A percentile compares a stretch with the other conserved stretches of the same genome.
Conservation (phyloP, 2,888 invertebrate species). For the Noctua comes region DNA sequence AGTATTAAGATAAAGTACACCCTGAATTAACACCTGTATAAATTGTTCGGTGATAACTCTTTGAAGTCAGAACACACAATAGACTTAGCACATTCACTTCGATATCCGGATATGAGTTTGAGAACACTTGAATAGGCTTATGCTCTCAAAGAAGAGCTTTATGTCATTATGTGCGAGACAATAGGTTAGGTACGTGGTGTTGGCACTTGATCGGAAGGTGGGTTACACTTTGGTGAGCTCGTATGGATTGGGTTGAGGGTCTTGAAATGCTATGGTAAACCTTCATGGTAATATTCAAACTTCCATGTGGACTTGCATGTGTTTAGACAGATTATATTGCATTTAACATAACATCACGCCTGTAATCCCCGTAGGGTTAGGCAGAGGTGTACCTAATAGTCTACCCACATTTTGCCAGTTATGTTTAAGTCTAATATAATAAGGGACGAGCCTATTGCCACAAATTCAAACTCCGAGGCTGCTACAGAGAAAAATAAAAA, state of each 20-base stretch:
- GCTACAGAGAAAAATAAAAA: neutral
- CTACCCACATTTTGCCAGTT: no score
- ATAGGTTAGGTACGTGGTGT: conserved; percentile 17
- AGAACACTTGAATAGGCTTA: conserved; percentile 55
- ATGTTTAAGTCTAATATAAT: no score
- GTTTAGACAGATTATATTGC: neutral
- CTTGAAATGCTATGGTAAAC: conserved; percentile 2
- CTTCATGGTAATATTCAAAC: neutral
- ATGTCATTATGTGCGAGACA: conserved; percentile 41
- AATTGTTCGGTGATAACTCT: conserved; percentile 8
- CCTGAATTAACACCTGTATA: neutral
- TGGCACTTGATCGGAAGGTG: conserved; percentile 25
- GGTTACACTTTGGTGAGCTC: neutral
- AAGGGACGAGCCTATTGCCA: neutral
- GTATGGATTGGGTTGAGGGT: neutral
- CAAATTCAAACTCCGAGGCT: neutral
- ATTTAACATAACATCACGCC: neutral
- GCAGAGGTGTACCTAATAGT: no score
- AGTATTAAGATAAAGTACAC: neutral
- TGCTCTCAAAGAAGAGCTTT: conserved; percentile 46
- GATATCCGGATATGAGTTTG: conserved; percentile 53
- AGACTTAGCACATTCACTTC: conserved; percentile 50
- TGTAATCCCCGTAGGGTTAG: neutral
- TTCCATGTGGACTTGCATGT: neutral
- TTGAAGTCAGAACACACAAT: conserved; percentile 41